phyloP scores from a whole-genome alignment of 2,113 vertebrate genomes.

The Colaptes auratus region DNA sequence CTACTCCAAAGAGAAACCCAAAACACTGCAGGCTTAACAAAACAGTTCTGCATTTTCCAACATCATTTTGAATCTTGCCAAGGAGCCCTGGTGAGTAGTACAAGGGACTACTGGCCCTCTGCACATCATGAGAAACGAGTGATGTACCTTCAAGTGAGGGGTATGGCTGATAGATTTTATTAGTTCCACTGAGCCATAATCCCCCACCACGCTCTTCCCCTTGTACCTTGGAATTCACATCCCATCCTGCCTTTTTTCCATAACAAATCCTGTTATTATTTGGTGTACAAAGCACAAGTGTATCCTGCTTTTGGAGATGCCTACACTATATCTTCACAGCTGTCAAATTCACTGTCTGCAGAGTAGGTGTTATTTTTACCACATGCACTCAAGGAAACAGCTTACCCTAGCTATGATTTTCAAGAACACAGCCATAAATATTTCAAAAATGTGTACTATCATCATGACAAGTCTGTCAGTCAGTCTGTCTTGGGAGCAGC shows the following conservation, averaged over 20 bases:
- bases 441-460: conserved; percentile 40
- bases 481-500: conserved; percentile 52
- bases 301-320: background rate
- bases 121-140: background rate
- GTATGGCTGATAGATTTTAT: background rate
- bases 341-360: conserved; percentile 31
- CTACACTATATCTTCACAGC: background rate
- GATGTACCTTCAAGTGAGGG: background rate
- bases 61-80: background rate
- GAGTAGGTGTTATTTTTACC: conserved; percentile 50
- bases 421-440: conserved; percentile 13
- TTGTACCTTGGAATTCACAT: background rate
- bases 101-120: accelerated
- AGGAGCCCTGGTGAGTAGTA: background rate
- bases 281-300: background rate
- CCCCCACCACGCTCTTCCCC: background rate
- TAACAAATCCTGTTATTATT: background rate
- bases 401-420: background rate
- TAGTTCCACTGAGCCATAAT: background rate
- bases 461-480: conserved; percentile 53
- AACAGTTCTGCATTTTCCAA: background rate
- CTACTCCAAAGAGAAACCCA: accelerated
- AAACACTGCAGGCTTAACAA: background rate
- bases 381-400: conserved; percentile 14
- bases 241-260: background rate